Evolutionary conservation across 2,888 invertebrate genomes (phyloP).

Genomic region (Strigamia transsilvanica): DNA sequence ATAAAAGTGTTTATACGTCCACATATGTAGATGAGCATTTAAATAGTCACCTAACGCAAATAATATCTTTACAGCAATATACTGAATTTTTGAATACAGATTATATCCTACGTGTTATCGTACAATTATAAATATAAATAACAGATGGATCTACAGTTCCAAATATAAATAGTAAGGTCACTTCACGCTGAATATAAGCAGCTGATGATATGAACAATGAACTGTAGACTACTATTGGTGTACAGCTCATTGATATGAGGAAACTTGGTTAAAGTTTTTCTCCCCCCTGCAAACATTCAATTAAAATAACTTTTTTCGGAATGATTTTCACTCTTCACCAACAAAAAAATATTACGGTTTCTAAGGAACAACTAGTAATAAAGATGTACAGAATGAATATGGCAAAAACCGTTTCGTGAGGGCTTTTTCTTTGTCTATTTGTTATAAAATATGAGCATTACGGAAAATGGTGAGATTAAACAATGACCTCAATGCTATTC

Average conservation of each 20-base stretch:
- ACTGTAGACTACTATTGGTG: not conserved
- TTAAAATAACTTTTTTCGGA: not conserved
- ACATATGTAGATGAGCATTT: not conserved
- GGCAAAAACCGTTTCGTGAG: not conserved
- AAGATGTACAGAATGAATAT: not conserved
- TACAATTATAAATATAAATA: not conserved
- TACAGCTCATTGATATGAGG: not conserved
- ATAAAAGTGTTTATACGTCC: not conserved
- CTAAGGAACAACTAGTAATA: not conserved
- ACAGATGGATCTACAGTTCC: constrained; percentile 13
- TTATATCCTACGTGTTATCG: not conserved
- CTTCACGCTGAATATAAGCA: constrained; percentile 35
- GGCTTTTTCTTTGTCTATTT: too few species aligned
- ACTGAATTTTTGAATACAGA: not conserved
- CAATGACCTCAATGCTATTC: not conserved
- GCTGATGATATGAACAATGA: constrained; percentile 29
- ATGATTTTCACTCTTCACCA: not conserved
- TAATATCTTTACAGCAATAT: not conserved
- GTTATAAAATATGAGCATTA: too few species aligned
- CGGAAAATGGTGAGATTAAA: not conserved
- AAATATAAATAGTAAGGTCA: constrained; percentile 41
- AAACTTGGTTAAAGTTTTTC: not conserved
- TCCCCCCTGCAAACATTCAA: not conserved
- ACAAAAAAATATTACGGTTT: not conserved
- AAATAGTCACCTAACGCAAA: not conserved